Conservation (phyloP, 2,888 invertebrate genomes). For the Eristalis intricaria region DNA sequence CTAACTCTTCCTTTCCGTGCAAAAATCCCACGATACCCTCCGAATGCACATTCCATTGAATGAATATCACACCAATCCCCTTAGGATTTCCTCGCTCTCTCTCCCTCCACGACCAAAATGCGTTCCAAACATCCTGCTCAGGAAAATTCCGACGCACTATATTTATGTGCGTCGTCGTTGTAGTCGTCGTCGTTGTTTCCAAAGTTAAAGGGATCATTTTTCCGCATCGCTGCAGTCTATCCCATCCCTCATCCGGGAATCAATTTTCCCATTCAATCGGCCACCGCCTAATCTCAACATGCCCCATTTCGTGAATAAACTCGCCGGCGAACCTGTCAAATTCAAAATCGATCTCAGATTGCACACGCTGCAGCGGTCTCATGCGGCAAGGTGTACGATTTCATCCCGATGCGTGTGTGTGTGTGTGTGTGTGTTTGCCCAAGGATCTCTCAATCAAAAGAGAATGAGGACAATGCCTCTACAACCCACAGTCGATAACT, state of each 20-base stretch:
- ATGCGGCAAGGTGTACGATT: constrained; percentile 56
- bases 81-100: neutral
- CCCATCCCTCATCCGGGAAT: constrained; percentile 65
- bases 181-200: neutral
- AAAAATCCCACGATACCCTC: neutral
- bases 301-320: neutral
- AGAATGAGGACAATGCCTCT: constrained; percentile 57
- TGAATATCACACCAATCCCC: neutral
- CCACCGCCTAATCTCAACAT: neutral
- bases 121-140: neutral
- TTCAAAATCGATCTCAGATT: constrained; percentile 65
- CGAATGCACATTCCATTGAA: neutral
- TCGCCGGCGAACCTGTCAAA: constrained; percentile 63
- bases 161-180: neutral
- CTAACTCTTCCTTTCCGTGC: neutral
- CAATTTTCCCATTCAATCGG: constrained; percentile 38
- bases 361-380: constrained; percentile 35
- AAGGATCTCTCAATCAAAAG: constrained; percentile 29
- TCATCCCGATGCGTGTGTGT: constrained; percentile 31
- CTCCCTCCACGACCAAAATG: neutral
- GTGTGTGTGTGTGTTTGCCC: constrained; percentile 18
- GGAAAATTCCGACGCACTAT: neutral
- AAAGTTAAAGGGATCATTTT: constrained; percentile 43
- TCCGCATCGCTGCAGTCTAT: constrained; percentile 19
- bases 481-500: constrained; percentile 68